These are phyloP conservation scores for Paradisaea rubra DNA, from an alignment of 2,113 vertebrate species.

Conservation along the genomic window DNA sequence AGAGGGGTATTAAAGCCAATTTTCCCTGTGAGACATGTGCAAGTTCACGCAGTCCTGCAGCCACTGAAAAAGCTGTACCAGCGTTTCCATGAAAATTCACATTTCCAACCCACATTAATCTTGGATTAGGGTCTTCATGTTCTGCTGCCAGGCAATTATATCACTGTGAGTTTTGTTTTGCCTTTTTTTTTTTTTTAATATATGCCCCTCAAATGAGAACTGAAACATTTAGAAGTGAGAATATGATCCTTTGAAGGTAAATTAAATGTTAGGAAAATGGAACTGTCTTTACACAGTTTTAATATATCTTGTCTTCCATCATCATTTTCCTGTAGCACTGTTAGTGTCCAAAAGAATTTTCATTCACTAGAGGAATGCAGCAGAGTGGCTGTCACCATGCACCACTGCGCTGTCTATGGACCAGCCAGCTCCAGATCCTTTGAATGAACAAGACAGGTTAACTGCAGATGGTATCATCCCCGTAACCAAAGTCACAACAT, in stretches of 20 bases:
- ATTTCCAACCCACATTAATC: neutral
- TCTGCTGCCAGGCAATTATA: neutral
- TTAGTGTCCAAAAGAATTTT: neutral
- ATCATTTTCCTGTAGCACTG: neutral
- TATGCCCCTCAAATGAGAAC: neutral
- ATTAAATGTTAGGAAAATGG: neutral
- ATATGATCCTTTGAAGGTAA: neutral
- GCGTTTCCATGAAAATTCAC: neutral
- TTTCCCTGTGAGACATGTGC: neutral
- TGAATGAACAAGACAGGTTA: neutral
- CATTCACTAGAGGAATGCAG: neutral
- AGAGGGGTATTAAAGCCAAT: neutral
- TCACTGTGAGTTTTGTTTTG: neutral
- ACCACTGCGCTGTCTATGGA: neutral
- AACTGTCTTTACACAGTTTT: neutral
- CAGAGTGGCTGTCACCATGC: neutral
- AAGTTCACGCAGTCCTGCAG: neutral
- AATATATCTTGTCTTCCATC: neutral
- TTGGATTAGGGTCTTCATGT: neutral
- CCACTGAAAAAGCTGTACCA: neutral
- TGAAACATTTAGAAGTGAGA: neutral
- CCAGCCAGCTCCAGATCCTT: neutral
- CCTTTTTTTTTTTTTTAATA: neutral
- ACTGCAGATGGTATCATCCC: neutral
- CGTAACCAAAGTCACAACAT: neutral